Evolutionary conservation across 2,888 invertebrate genomes (phyloP), one percentile per base, ranked within the genome.

Genomic region (Lamproptera curius): DNA sequence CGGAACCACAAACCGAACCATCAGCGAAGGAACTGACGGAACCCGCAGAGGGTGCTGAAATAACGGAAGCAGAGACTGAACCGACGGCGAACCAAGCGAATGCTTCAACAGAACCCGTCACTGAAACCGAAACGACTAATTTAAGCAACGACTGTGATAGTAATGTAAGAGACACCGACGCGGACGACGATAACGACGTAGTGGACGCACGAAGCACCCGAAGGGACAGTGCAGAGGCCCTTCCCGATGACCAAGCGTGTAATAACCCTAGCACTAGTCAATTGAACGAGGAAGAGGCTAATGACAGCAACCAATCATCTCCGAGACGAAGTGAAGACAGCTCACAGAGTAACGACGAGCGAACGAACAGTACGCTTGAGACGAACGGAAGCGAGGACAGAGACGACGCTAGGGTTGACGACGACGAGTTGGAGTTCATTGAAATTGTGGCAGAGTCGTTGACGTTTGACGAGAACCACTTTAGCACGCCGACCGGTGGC

Each of bases 401-500:
- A 14, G 34, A 41, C 11, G 28, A 35, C 20, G 49, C 47, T 10
- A 56, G 57, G 58, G 53, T 50, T 42, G 14, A 54, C 55, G 35
- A 65, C 8, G 58, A 57, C n/a, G 61, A 54, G 20, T 45, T 47
- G 16, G 57, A 51, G 34, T 40, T 49, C 5, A 58, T 51, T 5
- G 58, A 61, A 20, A 55, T 57, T 33, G 56, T 57, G 35, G 55
- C 68, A 13, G 73, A 70, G 41, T 61, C 68, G n/a, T 54, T 85
- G 59, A 85, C 81, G 15, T 85, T 87, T 54, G 86, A 88, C 59
- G 87, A 88, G 70, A 88, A 87, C 61, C 87, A 88, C 65, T 88
- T 88, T 65, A 88, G 86, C 59, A 87, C 88, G 46, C 88, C 88
- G 35, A 73, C 71, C 10, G 81, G 72, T n/a, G 78, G 76, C 35